Conservation (phyloP, 2,888 invertebrate species). For the Eupithecia subfuscata region DNA sequence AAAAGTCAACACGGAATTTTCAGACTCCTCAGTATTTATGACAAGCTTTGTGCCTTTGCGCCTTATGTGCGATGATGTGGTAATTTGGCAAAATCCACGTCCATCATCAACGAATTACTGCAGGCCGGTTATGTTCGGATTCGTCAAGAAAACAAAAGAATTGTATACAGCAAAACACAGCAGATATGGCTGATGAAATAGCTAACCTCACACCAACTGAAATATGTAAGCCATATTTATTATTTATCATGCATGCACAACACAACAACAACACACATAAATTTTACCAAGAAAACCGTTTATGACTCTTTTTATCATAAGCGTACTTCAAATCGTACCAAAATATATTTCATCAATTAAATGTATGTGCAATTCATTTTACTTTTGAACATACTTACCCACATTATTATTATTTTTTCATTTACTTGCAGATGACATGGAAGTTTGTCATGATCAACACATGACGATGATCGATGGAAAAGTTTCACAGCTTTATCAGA, state of each 20-base stretch:
- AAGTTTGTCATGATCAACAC: slow-evolving; percentile 6
- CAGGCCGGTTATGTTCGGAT: slow-evolving; percentile 30
- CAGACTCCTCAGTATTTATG: too few relatives aligned
- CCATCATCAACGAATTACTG: slow-evolving; percentile 37
- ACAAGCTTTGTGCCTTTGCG: too few relatives aligned
- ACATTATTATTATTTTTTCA: slow-evolving; percentile 9
- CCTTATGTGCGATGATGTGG: too few relatives aligned
- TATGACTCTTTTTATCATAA: background rate
- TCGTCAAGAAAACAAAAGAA: slow-evolving; percentile 18
- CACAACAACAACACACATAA: too few relatives aligned
- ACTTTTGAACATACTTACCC: background rate
- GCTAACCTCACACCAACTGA: background rate
- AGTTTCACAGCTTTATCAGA: too few relatives aligned
- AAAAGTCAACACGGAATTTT: too few relatives aligned
- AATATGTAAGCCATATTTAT: slow-evolving; percentile 6
- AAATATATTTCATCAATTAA: background rate
- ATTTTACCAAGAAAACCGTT: background rate
- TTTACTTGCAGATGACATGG: slow-evolving; percentile 29
- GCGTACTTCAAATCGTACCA: background rate
- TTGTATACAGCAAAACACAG: slow-evolving; percentile 6
- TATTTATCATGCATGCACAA: background rate
- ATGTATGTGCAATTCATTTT: background rate
- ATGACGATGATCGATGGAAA: too few relatives aligned
- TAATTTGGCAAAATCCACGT: slow-evolving; percentile 36
- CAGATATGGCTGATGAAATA: slow-evolving; percentile 25